A percentile compares a stretch with the other conserved stretches of the same genome.
Conservation (phyloP, 2,113 vertebrate species). For the Misgurnus anguillicaudatus region DNA sequence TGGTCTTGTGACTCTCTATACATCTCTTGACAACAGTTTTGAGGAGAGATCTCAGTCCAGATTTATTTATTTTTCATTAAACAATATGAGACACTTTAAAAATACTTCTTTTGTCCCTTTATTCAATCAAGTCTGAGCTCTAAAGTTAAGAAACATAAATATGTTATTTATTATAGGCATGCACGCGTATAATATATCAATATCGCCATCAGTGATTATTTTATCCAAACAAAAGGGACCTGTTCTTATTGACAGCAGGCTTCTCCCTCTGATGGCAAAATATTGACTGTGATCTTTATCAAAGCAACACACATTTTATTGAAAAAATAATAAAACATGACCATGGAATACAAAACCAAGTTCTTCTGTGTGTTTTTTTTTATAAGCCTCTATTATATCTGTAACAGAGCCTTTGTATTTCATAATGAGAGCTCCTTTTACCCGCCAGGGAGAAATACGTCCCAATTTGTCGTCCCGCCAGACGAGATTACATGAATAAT, state of each 20-base stretch:
- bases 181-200: slow-evolving; percentile 29
- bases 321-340: slow-evolving; percentile 59
- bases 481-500: slow-evolving; percentile 57
- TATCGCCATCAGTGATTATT: slow-evolving; percentile 37
- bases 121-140: background rate
- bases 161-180: slow-evolving; percentile 4
- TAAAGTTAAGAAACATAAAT: background rate
- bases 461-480: slow-evolving; percentile 54
- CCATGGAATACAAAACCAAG: slow-evolving; percentile 50
- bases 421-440: slow-evolving; percentile 60
- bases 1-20: too few species aligned
- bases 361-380: slow-evolving; percentile 45
- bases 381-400: slow-evolving; percentile 61
- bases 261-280: slow-evolving; percentile 50
- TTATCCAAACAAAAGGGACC: slow-evolving; percentile 41
- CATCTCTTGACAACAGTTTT: too few species aligned
- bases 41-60: too few species aligned
- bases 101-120: background rate
- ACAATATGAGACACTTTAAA: background rate
- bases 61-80: background rate
- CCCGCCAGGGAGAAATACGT: slow-evolving; percentile 54
- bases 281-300: slow-evolving; percentile 52
- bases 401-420: slow-evolving; percentile 60
- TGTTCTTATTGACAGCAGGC: slow-evolving; percentile 45
- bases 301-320: slow-evolving; percentile 57